Evolutionary conservation across 2,888 invertebrate species (phyloP).

Genomic region (Netelia virgata): DNA sequence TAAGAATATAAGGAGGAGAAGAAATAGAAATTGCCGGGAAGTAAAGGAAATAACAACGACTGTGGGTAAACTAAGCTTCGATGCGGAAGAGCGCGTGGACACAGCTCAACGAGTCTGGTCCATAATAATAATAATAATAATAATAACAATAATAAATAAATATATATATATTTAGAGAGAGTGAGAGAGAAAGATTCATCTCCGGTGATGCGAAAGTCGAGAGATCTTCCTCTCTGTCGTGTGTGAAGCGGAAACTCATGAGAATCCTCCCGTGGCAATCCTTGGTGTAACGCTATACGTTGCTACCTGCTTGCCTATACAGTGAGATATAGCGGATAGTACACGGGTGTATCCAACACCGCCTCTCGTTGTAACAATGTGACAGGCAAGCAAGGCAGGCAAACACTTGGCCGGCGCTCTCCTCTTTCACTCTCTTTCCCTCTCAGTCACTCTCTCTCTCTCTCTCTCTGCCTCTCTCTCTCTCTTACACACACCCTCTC

Average conservation of each 20-base stretch:
- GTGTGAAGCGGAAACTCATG: conserved; percentile 30
- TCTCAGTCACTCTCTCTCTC: not conserved
- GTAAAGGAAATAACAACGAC: conserved; percentile 41
- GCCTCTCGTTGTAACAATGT: conserved; percentile 61
- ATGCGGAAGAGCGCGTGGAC: conserved; percentile 25
- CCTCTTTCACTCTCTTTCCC: conserved; percentile 14
- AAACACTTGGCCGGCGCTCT: conserved; percentile 51
- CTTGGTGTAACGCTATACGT: conserved; percentile 37
- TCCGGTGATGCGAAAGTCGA: conserved; percentile 16
- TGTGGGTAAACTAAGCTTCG: conserved; percentile 22
- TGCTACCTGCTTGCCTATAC: conserved; percentile 40
- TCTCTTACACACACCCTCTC: conserved; percentile 20
- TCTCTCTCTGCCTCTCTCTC: not conserved
- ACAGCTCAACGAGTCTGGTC: conserved; percentile 2
- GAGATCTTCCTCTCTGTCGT: conserved; percentile 34
- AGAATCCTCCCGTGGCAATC: conserved; percentile 36
- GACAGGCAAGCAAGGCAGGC: conserved; percentile 58
- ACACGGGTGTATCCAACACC: conserved; percentile 42
- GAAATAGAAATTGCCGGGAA: conserved; percentile 44
- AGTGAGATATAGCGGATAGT: conserved; percentile 29
- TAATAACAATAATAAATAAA: not conserved
- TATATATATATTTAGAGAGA: not conserved
- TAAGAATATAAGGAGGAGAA: conserved; percentile 17
- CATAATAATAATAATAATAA: not conserved
- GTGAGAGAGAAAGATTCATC: not conserved